Evolutionary conservation across 2,888 invertebrate genomes (phyloP).

Genomic region (Polylopha cassiicola): DNA sequence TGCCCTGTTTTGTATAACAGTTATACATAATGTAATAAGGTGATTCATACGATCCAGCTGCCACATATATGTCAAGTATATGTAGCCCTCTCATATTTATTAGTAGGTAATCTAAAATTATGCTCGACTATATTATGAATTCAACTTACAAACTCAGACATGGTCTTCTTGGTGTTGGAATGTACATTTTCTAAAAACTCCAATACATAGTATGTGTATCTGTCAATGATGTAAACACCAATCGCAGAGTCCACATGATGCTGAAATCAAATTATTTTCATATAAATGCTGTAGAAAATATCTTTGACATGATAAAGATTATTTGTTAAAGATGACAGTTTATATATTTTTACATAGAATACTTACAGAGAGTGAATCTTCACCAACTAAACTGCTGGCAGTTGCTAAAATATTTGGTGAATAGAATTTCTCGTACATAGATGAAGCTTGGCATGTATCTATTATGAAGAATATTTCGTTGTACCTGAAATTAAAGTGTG

Average conservation of each 20-base stretch:
- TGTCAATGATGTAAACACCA: conserved; percentile 99
- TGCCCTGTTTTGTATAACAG: too few relatives aligned
- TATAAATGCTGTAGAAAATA: not conserved
- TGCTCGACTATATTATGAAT: not conserved
- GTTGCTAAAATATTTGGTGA: conserved; percentile 98
- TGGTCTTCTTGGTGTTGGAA: conserved; percentile 90
- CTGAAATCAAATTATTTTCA: conserved; percentile 76
- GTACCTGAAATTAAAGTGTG: conserved; percentile 80
- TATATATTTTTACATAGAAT: conserved; percentile 2
- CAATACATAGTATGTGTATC: conserved; percentile 97
- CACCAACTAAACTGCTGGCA: conserved; percentile 98
- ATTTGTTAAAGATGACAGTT: not conserved
- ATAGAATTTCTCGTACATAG: conserved; percentile 98
- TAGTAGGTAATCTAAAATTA: too few relatives aligned
- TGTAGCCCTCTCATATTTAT: too few relatives aligned
- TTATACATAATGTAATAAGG: too few relatives aligned
- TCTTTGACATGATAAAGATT: conserved; percentile 2
- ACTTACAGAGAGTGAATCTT: conserved; percentile 96
- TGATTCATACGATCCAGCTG: too few relatives aligned
- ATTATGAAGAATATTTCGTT: conserved; percentile 99
- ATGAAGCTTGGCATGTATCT: conserved; percentile 99
- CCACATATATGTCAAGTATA: too few relatives aligned
- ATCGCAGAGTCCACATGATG: conserved; percentile 99
- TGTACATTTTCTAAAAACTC: conserved; percentile 96
- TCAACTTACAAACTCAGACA: conserved; percentile 96